Base-by-base conservation (phyloP, 2,797 vertebrate species). In the Gymnocypris eckloni region DNA sequence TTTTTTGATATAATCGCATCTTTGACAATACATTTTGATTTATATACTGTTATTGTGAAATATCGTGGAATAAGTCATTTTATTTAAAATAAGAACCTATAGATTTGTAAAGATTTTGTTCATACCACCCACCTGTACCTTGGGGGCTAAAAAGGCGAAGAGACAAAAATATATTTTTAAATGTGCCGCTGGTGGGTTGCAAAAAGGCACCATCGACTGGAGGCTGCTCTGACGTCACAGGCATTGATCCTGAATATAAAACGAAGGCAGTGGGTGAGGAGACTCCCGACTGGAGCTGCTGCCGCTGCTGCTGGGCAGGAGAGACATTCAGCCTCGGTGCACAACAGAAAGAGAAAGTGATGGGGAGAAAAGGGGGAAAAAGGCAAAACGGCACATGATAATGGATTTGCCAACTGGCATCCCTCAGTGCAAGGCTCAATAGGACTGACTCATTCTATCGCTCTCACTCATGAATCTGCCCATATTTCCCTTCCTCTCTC, bases 381-480 rank as follows among this genome's bases (percentile, higher is more conserved):
- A 70, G 71, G 86, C 89, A 69, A 92, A 90, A 22, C 28, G 2
- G 7, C 89, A 91, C 56, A 87, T 73, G 56, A 79, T 76, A 87
- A 87, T 20, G 45, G 91, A 91, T 92, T 93, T 93, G 89, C 92
- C 92, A 93, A 83, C 90, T 93, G 86, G 71, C 89, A 90, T 93
- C 91, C 89, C 90, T 89, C 82, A 92, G 84, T 91, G 87, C 81
- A 89, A 91, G 91, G 93, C 83, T 92, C 86, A 52, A 85, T 88
- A 93, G 92, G 91, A 92, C 92, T 95, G 94, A 92, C 92, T 95
- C 93, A 93, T 93, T 94, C 93, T 91, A 86, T 64, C 67, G 73
- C 82, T 52, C 43, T 54, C 33, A 41, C 72, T 61, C 16, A 77
- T 33, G 33, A 33, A 37, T 84, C 75, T 39, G 33, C 83, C 48